Evolutionary conservation across 2,113 vertebrate genomes (phyloP).

Genomic region (Ramphastos sulfuratus): DNA sequence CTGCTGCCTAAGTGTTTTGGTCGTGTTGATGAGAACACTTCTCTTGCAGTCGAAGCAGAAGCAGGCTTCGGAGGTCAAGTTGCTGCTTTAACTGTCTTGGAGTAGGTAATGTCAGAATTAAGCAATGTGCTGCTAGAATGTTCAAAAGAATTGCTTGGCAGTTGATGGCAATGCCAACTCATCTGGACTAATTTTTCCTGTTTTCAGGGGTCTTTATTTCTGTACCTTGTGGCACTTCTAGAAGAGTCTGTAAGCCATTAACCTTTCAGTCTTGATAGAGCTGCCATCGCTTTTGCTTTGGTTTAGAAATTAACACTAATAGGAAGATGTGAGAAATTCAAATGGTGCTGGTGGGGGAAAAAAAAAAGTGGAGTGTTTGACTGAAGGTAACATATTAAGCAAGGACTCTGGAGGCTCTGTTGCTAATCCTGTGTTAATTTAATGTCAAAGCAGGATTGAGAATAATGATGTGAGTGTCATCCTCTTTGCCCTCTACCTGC

Average conservation of each 20-base stretch:
- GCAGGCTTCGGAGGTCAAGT: neutral
- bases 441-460: neutral
- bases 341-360: neutral
- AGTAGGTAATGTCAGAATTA: neutral
- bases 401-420: neutral
- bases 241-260: neutral
- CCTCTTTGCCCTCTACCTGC: neutral
- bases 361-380: neutral
- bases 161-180: neutral
- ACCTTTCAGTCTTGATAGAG: neutral
- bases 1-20: neutral
- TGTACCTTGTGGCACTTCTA: neutral
- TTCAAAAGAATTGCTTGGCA: neutral
- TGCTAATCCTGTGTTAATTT: slow-evolving; percentile 2
- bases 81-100: neutral
- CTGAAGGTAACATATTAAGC: neutral
- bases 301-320: neutral
- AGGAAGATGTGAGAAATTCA: neutral
- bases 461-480: neutral
- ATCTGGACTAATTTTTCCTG: neutral
- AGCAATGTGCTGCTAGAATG: neutral
- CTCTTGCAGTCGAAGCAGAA: neutral
- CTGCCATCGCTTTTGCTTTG: neutral
- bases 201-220: neutral
- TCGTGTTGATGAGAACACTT: neutral